These are phyloP conservation scores for Saguinus oedipus DNA, from an alignment of 2,797 vertebrate genomes.

Conservation along the genomic window DNA sequence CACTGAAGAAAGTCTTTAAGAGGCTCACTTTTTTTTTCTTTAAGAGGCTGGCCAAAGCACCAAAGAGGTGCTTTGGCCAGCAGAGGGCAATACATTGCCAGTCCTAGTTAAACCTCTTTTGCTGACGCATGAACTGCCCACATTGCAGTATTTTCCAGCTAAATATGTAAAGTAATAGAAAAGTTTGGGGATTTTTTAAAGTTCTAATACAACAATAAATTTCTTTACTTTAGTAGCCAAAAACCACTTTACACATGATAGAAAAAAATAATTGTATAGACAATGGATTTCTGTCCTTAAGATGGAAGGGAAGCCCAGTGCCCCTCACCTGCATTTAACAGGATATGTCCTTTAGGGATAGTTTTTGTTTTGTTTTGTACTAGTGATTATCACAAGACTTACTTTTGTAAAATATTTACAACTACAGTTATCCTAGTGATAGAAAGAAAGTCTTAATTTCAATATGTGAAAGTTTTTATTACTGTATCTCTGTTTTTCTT, in stretches of 20 bases:
- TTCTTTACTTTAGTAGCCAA: background rate
- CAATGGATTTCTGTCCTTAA: constrained; percentile 35
- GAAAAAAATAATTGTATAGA: constrained; percentile 1
- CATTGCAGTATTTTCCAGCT: background rate
- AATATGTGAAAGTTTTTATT: constrained; percentile 40
- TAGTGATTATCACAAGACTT: background rate
- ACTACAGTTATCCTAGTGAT: background rate
- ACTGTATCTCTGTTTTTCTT: background rate
- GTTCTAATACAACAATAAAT: constrained; percentile 1
- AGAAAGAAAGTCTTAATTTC: constrained; percentile 48
- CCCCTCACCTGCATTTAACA: background rate
- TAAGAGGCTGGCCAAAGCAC: too few relatives aligned
- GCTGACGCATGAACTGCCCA: background rate
- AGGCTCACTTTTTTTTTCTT: background rate
- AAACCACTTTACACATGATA: constrained; percentile 17
- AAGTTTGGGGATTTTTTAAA: background rate
- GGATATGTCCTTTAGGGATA: background rate
- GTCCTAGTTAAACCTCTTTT: constrained; percentile 4
- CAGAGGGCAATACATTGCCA: constrained; percentile 73
- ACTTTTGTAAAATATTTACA: constrained; percentile 31
- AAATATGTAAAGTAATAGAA: constrained; percentile 11
- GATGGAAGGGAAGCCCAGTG: constrained; percentile 24
- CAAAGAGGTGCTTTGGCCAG: constrained; percentile 44
- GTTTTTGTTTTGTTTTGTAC: background rate
- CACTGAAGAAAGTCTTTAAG: background rate